These are phyloP conservation scores for Egretta garzetta DNA, from an alignment of 2,113 vertebrate genomes.

Conservation along the genomic window DNA sequence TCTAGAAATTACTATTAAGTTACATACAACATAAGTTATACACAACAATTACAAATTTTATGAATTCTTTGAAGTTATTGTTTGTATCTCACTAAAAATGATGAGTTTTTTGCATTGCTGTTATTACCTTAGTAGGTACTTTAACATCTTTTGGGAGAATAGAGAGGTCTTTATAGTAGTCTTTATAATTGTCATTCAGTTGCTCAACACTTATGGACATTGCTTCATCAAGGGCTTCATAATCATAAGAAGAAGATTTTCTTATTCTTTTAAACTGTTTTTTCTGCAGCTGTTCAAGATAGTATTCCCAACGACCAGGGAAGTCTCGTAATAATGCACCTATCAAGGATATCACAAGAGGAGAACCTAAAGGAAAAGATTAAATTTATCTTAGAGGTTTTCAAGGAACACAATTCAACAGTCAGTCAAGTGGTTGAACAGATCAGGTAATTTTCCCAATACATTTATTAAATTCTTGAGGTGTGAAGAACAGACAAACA, in stretches of 20 bases:
- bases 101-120: not conserved
- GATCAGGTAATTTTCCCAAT: not conserved
- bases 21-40: not conserved
- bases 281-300: constrained; percentile 89
- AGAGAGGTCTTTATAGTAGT: constrained; percentile 91
- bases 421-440: not conserved
- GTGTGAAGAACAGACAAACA: not conserved
- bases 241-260: constrained; percentile 96
- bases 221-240: constrained; percentile 96
- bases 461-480: not conserved
- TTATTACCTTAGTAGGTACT: constrained; percentile 90
- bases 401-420: not conserved
- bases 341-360: constrained; percentile 94
- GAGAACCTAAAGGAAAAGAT: constrained; percentile 82
- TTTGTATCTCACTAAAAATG: not conserved
- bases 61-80: not conserved
- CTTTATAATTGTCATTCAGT: constrained; percentile 81
- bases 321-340: constrained; percentile 93
- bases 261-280: constrained; percentile 95
- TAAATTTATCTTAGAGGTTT: not conserved
- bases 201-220: constrained; percentile 96
- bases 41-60: not conserved
- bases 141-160: constrained; percentile 91
- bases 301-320: constrained; percentile 92
- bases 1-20: not conserved